phyloP scores from a whole-genome alignment of 2,888 invertebrate species.

The Fragum fragum region DNA sequence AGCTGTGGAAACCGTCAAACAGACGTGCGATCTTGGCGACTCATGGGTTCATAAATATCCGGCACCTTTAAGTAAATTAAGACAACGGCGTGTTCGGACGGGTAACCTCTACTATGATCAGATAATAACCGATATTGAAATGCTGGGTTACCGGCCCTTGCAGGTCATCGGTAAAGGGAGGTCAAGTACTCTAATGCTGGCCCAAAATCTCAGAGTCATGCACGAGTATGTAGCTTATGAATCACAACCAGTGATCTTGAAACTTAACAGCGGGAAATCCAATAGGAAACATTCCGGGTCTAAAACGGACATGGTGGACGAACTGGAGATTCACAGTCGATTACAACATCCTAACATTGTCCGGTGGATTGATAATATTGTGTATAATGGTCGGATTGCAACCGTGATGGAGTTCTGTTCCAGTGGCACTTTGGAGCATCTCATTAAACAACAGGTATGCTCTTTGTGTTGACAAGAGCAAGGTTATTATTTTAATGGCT shows the following conservation, averaged over 20 bases:
- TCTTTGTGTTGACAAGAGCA: too few species aligned
- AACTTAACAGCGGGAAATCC: conserved; percentile 77
- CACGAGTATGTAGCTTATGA: conserved; percentile 71
- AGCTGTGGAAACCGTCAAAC: conserved; percentile 64
- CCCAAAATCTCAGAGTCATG: conserved; percentile 75
- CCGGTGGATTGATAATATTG: conserved; percentile 74
- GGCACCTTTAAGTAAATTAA: conserved; percentile 76
- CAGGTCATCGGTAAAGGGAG: conserved; percentile 78
- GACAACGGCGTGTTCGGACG: conserved; percentile 75
- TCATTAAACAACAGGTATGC: conserved; percentile 68
- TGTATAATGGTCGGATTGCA: conserved; percentile 74
- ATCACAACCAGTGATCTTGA: conserved; percentile 78
- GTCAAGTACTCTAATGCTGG: conserved; percentile 78
- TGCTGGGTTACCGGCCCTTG: conserved; percentile 79
- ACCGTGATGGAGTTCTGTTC: conserved; percentile 83
- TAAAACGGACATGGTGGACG: conserved; percentile 74
- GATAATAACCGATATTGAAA: conserved; percentile 78
- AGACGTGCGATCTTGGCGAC: conserved; percentile 81
- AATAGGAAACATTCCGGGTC: conserved; percentile 62
- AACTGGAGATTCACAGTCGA: conserved; percentile 76
- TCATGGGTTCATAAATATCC: conserved; percentile 81
- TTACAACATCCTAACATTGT: conserved; percentile 80
- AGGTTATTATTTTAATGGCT: too few species aligned
- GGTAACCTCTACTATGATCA: conserved; percentile 80
- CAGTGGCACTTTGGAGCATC: conserved; percentile 79